These are phyloP conservation scores for Seriola rivoliana DNA, from an alignment of 2,113 vertebrate species.

Conservation along the genomic window DNA sequence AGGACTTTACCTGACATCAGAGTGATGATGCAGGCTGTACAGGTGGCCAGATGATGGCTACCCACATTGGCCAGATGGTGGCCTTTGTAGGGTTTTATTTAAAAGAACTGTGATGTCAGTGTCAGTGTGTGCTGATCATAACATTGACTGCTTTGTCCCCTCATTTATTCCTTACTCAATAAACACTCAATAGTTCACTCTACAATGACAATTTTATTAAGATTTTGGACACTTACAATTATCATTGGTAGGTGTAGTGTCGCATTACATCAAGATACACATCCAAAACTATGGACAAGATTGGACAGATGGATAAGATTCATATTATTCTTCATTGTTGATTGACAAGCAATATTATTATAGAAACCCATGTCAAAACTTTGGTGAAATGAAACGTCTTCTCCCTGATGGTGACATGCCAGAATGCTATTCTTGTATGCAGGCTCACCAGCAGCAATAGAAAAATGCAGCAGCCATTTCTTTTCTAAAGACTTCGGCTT, in stretches of 20 bases:
- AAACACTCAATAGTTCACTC: not conserved
- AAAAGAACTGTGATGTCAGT: conserved; percentile 7
- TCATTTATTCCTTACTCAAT: not conserved
- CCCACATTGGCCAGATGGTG: conserved; percentile 25
- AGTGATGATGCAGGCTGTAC: conserved; percentile 25
- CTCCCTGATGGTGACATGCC: not conserved
- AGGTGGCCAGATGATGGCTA: conserved; percentile 42
- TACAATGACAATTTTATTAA: not conserved
- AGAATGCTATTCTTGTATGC: not conserved
- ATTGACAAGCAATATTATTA: not conserved
- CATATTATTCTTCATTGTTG: not conserved
- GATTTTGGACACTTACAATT: not conserved
- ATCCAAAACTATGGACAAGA: not conserved
- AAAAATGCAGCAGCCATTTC: not conserved
- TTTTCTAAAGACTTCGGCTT: not conserved
- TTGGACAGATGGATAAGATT: not conserved
- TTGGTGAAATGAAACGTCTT: not conserved
- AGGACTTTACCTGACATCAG: conserved; percentile 40
- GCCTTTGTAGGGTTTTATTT: conserved; percentile 8
- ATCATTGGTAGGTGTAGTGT: not conserved
- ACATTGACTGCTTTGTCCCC: not conserved
- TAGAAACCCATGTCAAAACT: not conserved
- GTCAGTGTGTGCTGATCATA: not conserved
- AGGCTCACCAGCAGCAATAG: not conserved
- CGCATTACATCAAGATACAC: not conserved